Evolutionary conservation across 2,888 invertebrate species (phyloP).

Genomic region (Steinernema carpocapsae): DNA sequence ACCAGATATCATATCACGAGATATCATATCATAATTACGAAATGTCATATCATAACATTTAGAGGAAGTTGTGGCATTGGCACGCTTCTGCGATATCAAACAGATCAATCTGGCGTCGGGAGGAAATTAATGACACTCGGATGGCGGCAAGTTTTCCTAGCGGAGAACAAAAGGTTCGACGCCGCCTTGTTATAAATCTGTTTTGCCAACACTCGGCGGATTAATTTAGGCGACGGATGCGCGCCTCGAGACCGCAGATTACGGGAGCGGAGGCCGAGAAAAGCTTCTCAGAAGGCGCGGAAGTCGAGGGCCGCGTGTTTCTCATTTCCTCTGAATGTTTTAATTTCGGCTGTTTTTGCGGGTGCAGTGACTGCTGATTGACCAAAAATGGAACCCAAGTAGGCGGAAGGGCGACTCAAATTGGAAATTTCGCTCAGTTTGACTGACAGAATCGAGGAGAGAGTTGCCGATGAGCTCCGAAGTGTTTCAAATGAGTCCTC

Average conservation of each 20-base stretch:
- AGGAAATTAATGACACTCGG: no score
- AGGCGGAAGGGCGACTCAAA: neutral
- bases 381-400: slow-evolving; percentile 2
- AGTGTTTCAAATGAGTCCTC: neutral
- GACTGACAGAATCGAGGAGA: neutral
- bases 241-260: neutral
- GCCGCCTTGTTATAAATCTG: slow-evolving; percentile 10
- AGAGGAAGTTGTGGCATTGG: no score
- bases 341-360: slow-evolving; percentile 9
- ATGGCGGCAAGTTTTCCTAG: no score
- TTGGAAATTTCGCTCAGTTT: slow-evolving; percentile 21
- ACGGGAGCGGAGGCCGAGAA: neutral
- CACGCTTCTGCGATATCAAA: no score
- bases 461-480: neutral
- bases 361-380: neutral
- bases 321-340: neutral
- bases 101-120: no score
- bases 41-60: no score
- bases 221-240: slow-evolving; percentile 20
- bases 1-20: no score
- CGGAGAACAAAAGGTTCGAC: no score
- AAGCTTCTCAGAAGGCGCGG: neutral
- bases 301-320: neutral
- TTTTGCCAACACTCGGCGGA: slow-evolving; percentile 23
- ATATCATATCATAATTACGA: no score